phyloP scores from a whole-genome alignment of 1,140 invertebrate genomes.

The Euura saliciscinereae region DNA sequence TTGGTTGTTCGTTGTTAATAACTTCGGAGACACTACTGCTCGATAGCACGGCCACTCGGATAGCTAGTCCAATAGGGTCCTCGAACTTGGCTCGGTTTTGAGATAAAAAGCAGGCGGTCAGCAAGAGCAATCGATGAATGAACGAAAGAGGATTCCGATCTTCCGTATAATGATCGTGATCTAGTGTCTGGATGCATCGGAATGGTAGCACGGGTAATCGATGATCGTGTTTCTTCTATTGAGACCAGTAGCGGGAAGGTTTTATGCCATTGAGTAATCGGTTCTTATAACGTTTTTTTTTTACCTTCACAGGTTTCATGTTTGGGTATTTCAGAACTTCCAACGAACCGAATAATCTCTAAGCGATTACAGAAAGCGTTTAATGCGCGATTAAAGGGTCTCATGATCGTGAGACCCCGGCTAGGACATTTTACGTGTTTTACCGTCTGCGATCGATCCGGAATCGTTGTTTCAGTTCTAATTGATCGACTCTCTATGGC shows the following conservation, averaged over 20 bases:
- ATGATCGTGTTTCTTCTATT: background rate
- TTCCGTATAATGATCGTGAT: too few relatives aligned
- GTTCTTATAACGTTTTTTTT: slow-evolving; percentile 24
- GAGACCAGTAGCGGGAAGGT: background rate
- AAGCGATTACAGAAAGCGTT: background rate
- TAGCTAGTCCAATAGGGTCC: background rate
- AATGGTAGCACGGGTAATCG: too few relatives aligned
- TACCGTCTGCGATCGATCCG: background rate
- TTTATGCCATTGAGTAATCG: too few relatives aligned
- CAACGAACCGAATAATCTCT: slow-evolving; percentile 9
- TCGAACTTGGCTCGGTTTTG: too few relatives aligned
- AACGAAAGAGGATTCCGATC: too few relatives aligned
- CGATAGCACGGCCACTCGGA: background rate
- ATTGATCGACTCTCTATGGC: slow-evolving; percentile 5
- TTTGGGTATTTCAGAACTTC: background rate
- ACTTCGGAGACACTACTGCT: background rate
- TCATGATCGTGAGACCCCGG: slow-evolving; percentile 10
- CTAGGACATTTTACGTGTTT: background rate
- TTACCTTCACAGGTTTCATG: background rate
- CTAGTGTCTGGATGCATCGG: too few relatives aligned
- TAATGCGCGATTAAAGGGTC: slow-evolving; percentile 8
- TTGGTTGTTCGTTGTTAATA: background rate
- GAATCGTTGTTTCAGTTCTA: slow-evolving; percentile 11
- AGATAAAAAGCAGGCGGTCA: too few relatives aligned
- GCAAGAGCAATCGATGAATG: too few relatives aligned